Conservation (phyloP, 2,888 invertebrate species). For the Lycophotia porphyrea region DNA sequence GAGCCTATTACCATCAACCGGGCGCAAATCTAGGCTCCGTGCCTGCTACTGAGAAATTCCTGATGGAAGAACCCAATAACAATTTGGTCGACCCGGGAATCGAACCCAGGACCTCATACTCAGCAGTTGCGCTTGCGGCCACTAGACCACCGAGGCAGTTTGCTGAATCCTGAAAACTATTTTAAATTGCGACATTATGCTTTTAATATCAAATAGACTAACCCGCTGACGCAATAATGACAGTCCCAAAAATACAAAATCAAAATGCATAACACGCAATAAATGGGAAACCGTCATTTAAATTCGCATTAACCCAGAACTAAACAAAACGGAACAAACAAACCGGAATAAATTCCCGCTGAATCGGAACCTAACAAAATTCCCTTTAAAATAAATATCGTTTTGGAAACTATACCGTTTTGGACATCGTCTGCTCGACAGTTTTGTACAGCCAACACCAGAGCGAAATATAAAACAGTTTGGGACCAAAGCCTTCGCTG, state of each 20-base stretch:
- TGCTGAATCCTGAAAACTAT: neutral
- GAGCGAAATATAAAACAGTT: slow-evolving; percentile 65
- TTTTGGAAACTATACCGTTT: slow-evolving; percentile 58
- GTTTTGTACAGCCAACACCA: slow-evolving; percentile 52
- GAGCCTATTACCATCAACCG: no score
- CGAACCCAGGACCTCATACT: no score
- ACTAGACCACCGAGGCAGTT: no score
- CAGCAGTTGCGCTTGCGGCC: no score
- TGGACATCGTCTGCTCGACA: slow-evolving; percentile 53
- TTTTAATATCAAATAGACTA: slow-evolving; percentile 1
- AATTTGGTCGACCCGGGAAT: no score
- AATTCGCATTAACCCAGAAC: slow-evolving; percentile 43
- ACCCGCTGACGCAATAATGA: slow-evolving; percentile 25
- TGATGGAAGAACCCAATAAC: no score
- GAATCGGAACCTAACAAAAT: slow-evolving; percentile 41
- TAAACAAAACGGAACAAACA: slow-evolving; percentile 39
- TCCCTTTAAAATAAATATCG: slow-evolving; percentile 62
- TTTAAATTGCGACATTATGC: neutral
- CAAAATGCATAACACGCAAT: slow-evolving; percentile 37
- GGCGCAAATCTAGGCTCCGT: no score
- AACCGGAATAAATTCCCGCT: slow-evolving; percentile 34
- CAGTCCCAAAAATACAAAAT: slow-evolving; percentile 34
- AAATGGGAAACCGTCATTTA: slow-evolving; percentile 40
- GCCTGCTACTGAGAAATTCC: no score
- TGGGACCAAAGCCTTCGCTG: slow-evolving; percentile 63